Evolutionary conservation across 2,113 vertebrate species (phyloP), one percentile per base, ranked within the genome.

Genomic region (Notothenia coriiceps): DNA sequence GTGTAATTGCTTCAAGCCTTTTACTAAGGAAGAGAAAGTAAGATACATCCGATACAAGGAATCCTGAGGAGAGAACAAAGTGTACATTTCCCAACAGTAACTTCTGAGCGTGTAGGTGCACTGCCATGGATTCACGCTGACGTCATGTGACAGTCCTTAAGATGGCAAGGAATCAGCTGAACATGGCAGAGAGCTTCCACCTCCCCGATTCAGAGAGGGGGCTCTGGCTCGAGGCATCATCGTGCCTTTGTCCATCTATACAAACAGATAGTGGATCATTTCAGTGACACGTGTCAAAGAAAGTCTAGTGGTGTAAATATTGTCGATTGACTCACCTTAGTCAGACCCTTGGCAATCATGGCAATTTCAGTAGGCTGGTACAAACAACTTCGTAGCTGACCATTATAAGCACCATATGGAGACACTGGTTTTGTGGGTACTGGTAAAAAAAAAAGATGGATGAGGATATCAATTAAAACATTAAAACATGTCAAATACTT

Each of bases 351-450:
- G 72, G 96, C 95, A 89, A 99, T 97, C 77, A 98, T 85, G 35
- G 97, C 95, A 93, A 99, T 92, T 95, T 98, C 97, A 0, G 98
- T 99, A 77, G 98, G 97, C 92, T 98, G 97, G 93, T 98, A 98
- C 57, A 98, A 95, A 0, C 94, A 92, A 56, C 95, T 95, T 60
- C 96, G 93, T 64, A 96, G 83, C 56, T 96, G 95, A 56, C 97
- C 96, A 0, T 96, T 96, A 89, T 96, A 97, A 20, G 93, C 96
- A 0, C 94, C 95, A 46, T 97, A 97, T 0, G 97, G 97, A 1
- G 97, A 97, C 79, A 94, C 86, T 0, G 96, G 94, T 79, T 95
- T 96, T 90, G 95, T 95, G 40, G 94, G 94, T 92, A 86, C 59
- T 79, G 80, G 80, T 29, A 65, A 73, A 83, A 51, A 78, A 55